A percentile compares a stretch with the other conserved stretches of the same genome.
Conservation (phyloP, 2,797 vertebrate species). For the Sebastiscus tertius region DNA sequence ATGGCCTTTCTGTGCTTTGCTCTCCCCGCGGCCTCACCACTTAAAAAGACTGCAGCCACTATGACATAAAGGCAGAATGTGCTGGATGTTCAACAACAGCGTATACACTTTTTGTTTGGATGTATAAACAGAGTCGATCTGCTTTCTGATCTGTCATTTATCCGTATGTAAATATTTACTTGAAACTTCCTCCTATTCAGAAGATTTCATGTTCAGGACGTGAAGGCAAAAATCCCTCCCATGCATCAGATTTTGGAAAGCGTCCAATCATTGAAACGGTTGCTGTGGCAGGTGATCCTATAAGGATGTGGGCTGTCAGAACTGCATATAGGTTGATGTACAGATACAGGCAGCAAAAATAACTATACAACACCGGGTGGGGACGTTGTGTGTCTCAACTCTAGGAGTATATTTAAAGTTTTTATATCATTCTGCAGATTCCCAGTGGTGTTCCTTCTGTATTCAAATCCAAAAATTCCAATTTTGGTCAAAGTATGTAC, state of each 20-base stretch:
- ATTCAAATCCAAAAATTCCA: no score
- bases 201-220: slow-evolving; percentile 34
- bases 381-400: neutral
- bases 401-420: neutral
- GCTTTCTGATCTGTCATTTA: slow-evolving; percentile 56
- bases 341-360: slow-evolving; percentile 18
- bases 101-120: slow-evolving; percentile 16
- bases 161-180: slow-evolving; percentile 61
- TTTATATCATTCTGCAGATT: no score
- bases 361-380: neutral
- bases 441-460: no score
- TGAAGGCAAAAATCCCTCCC: slow-evolving; percentile 22
- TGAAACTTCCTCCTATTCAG: slow-evolving; percentile 62
- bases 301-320: slow-evolving; percentile 18
- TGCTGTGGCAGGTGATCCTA: slow-evolving; percentile 39
- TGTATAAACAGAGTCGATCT: slow-evolving; percentile 24
- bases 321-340: neutral
- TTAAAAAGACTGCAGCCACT: slow-evolving; percentile 31
- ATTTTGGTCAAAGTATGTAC: no score
- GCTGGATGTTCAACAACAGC: slow-evolving; percentile 21
- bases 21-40: slow-evolving; percentile 36
- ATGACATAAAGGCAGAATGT: slow-evolving; percentile 21
- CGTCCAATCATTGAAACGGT: slow-evolving; percentile 36
- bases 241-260: slow-evolving; percentile 27
- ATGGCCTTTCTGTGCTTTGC: slow-evolving; percentile 49